Base-by-base conservation (phyloP, 2,113 vertebrate species). In the Passer domesticus region DNA sequence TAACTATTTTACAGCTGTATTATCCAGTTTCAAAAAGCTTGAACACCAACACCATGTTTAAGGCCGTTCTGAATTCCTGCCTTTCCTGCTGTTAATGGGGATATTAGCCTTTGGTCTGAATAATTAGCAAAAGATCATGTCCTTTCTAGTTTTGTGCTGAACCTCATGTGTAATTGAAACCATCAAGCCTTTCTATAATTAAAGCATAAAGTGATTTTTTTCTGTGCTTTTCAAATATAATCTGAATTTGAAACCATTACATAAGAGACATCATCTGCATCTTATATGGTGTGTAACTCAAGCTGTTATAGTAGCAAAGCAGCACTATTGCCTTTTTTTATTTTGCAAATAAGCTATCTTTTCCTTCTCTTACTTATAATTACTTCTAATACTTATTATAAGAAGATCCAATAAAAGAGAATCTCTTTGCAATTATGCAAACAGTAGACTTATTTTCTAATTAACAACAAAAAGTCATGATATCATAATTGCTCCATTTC, bases 401-500 rank as follows among this genome's bases (percentile, higher is more conserved):
- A 70, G 80, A 95, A 87, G 53, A 92, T 49, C 30, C 52, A 92
- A 78, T 88, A 95, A 89, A 80, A 55, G 33, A 82, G 13, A 94
- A 75, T 86, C 28, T 88, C 35, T 87, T 94, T 80, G 49, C 44
- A 97, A 94, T 92, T 90, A 91, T 30, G 70, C 74, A 91, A 89
- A 90, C 67, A 93, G 67, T 39, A 95, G 86, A 92, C 53, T 87
- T 89, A 97, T 97, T 95, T 97, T 95, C 85, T 85, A 96, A 95
- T 97, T 97, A 96, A 89, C 69, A 87, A 91, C 70, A 96, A 95
- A 87, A 96, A 92, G 62, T 87, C 79, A 83, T 94, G 75, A 83
- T 93, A 86, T 64, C 76, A 70, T 96, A 96, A 97, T 97, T 95
- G 67, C 50, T 93, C 31, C 28, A 83, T 86, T 96, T 92, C 87